Evolutionary conservation across 2,113 vertebrate genomes (phyloP).

Genomic region (Micromys minutus): DNA sequence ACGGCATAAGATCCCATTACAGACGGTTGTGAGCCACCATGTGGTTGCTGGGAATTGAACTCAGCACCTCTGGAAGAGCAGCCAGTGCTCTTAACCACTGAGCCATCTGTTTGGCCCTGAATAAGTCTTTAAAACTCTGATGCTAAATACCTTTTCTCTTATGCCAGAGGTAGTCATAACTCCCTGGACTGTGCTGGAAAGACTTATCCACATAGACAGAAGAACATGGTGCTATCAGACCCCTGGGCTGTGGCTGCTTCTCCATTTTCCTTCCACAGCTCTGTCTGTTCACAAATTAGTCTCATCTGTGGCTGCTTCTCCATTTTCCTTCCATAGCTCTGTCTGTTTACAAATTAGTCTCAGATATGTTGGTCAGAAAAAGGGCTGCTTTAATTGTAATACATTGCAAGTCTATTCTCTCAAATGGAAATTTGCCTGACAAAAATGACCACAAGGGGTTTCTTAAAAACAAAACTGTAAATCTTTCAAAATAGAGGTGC

Average conservation of each 20-base stretch:
- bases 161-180: neutral
- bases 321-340: neutral
- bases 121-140: neutral
- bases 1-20: too few species aligned
- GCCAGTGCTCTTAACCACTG: too few species aligned
- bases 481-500: constrained; percentile 62
- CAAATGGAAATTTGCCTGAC: constrained; percentile 58
- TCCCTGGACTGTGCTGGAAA: accelerated
- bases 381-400: constrained; percentile 48
- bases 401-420: constrained; percentile 42
- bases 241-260: neutral
- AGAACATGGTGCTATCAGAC: neutral
- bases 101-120: too few species aligned
- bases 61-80: too few species aligned
- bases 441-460: constrained; percentile 60
- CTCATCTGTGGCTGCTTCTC: neutral
- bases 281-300: neutral
- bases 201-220: neutral
- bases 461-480: constrained; percentile 64
- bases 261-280: neutral
- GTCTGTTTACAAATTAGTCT: neutral
- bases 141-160: neutral
- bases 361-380: neutral
- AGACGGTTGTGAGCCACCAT: too few species aligned
- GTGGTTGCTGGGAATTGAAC: too few species aligned